Evolutionary conservation across 2,888 invertebrate genomes (phyloP), one percentile per base, ranked within the genome.

Genomic region (Brachyopa scutellaris): DNA sequence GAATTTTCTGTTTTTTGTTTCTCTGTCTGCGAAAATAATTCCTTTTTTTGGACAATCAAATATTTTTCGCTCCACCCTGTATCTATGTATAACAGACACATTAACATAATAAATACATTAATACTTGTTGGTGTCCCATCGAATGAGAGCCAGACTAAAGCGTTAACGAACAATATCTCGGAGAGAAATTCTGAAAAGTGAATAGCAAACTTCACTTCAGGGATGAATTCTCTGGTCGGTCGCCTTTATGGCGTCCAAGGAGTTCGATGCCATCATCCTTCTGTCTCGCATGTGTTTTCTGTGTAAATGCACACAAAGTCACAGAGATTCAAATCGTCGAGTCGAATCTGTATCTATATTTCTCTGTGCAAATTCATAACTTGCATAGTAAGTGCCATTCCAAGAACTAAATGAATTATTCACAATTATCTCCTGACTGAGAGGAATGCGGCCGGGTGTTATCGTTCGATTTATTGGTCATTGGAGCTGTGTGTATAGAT

Each of bases 321-420:
- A 76, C 57, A 49, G 31, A 49, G 69, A 33, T 77, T 62, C 21
- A 47, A 38, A 11, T 45, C 19, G 21, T 55, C 0, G 31, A 31
- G 38, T 15, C 19, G 38, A 13, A 15, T 29, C 21, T 8, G 9
- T 29, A n/a, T 29, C 13, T 45, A 17, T 49, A 8, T 57, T 19
- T 51, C 26, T 40, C 26, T 51, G 6, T 49, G n/a, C 19, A 19
- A 33, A 15, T 29, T n/a, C 13, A 45, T 47, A 19, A 33, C 51
- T 13, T 55, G 31, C 47, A 57, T 7, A 57, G 26, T 15, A 29
- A 51, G 36, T 59, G 31, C 15, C 29, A 55, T 57, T 8, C 42
- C 45, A 31, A 45, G 6, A 59, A 59, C 26, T 69, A 57, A 80
- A 67, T 74, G 55, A 80, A 80, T 80, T 74, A 80, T 80, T 80